Base-by-base conservation (phyloP, 1,140 invertebrate species). In the Neomicropteryx cornuta region DNA sequence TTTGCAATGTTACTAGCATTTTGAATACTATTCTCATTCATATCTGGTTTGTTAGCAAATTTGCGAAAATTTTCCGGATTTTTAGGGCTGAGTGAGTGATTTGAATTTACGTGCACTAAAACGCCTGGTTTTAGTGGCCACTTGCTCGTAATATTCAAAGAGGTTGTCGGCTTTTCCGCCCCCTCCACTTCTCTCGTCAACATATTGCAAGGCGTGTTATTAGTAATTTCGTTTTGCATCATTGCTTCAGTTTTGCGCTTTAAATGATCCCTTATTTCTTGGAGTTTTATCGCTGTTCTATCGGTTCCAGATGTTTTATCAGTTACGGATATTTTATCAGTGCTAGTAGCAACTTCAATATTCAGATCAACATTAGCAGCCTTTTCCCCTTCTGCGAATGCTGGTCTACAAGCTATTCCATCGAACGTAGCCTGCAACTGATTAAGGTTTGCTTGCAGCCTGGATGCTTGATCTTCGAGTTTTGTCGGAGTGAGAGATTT, bases 41-140 rank as follows among this genome's bases (percentile, higher is more conserved):
- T 44, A 23, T 46, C 47, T 13, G 48, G 37, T 23, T 38, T 43
- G 39, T 48, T 46, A 14, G 42, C 19, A 38, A 29, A 47, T 48
- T 62, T 35, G 0, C 32, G 51, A 38, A 63, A 46, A 41, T 56
- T 54, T 10, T 58, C 56, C 48, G 63, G 59, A 47, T 66, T 68
- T 51, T 68, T 68, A 18, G 66, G 66, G 50, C 66, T 67, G 1
- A 68, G 44, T 1, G 66, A 64, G 35, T 67, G 66, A 43, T 66
- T 68, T 11, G 66, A 66, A 47, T 87, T 88, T 23, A 89, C 81
- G 61, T 90, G 87, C 30, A 89, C 81, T 48, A 90, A 70, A 29
- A 91, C 86, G 19, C 87, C 88, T 2, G 87, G 87, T 52, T 86
- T 82, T 39, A 90, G 64, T 18, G 88, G 87, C 87, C 87, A 92